Percentiles rank a stretch among this genome's conserved stretches.
Conservation (phyloP, 2,888 invertebrate genomes). For the Lepeophtheirus nordmannii region DNA sequence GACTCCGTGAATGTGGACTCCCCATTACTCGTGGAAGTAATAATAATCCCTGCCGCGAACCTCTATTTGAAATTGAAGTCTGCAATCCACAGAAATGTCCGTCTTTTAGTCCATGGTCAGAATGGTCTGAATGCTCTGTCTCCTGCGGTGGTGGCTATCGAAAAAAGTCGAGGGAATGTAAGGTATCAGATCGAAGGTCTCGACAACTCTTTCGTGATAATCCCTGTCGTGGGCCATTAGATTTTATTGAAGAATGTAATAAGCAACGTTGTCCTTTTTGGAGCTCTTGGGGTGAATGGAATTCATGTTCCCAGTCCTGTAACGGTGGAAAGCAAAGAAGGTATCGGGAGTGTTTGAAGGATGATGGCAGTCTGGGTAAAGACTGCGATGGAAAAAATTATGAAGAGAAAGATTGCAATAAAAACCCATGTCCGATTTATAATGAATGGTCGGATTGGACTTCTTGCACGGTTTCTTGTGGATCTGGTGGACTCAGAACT, state of each 20-base stretch:
- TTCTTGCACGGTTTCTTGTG: conserved; percentile 10
- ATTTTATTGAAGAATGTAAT: conserved; percentile 20
- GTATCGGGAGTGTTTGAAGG: conserved; percentile 6
- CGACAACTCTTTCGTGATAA: neutral
- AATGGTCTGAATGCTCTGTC: conserved; percentile 18
- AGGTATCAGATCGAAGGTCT: neutral
- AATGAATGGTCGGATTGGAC: conserved; percentile 22
- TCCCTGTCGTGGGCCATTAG: neutral
- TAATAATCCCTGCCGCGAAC: conserved; percentile 3
- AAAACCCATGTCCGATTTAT: conserved; percentile 10
- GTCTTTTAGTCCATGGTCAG: neutral
- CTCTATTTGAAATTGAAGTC: neutral
- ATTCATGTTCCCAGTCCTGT: conserved; percentile 8
- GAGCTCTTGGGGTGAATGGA: conserved; percentile 21
- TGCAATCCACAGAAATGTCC: conserved; percentile 14
- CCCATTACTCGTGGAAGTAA: neutral
- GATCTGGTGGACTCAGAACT: conserved; percentile 11
- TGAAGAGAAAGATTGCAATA: neutral
- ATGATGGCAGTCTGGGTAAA: neutral
- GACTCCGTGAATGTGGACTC: conserved; percentile 18
- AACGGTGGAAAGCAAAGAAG: conserved; percentile 4
- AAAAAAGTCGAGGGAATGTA: conserved; percentile 15
- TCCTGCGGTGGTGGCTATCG: conserved; percentile 21
- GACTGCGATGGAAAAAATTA: conserved; percentile 10
- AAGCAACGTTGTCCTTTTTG: conserved; percentile 11